These are phyloP conservation scores for Plebejus anna DNA, from an alignment of 2,888 invertebrate species.

Conservation along the genomic window DNA sequence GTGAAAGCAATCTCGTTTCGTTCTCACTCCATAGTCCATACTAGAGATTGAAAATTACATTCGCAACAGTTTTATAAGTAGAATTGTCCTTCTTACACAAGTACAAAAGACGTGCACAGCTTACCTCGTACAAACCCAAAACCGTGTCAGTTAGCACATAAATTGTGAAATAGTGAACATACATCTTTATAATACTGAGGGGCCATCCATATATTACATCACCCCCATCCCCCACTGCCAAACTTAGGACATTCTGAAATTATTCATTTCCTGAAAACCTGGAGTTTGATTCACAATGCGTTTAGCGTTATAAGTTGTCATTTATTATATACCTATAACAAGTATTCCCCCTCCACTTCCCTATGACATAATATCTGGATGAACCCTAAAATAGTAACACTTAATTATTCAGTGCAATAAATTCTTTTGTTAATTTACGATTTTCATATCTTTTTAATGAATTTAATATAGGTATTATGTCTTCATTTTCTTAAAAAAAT, in stretches of 20 bases:
- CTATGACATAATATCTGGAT: neutral
- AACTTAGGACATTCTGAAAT: neutral
- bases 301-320: too few relatives aligned
- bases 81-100: neutral
- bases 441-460: neutral
- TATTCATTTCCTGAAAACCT: too few relatives aligned
- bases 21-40: neutral
- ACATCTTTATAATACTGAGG: neutral
- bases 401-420: neutral
- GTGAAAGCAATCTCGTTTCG: neutral
- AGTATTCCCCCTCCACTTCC: neutral
- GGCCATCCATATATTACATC: neutral
- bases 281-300: too few relatives aligned
- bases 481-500: neutral
- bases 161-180: slow-evolving; percentile 9
- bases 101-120: neutral
- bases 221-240: neutral
- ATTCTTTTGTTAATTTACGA: neutral
- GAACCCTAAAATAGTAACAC: neutral
- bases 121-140: slow-evolving; percentile 15
- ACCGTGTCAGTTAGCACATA: slow-evolving; percentile 15
- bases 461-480: neutral
- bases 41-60: neutral
- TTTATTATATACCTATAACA: neutral
- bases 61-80: neutral